Evolutionary conservation across 2,888 invertebrate genomes (phyloP).

Genomic region (Metalampra italica): DNA sequence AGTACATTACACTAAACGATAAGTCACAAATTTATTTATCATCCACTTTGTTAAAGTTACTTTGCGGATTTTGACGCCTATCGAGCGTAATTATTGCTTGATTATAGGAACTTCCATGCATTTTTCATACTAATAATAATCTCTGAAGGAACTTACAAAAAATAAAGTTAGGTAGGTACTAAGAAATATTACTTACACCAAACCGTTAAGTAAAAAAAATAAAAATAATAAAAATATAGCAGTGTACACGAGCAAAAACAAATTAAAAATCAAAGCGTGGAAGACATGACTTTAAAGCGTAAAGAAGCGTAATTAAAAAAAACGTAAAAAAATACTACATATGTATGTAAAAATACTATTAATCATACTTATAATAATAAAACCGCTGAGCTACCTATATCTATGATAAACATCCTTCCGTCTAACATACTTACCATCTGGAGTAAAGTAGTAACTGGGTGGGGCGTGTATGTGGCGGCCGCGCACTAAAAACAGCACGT

Average conservation of each 20-base stretch:
- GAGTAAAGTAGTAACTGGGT: slow-evolving; percentile 69
- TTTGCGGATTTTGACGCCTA: too few species aligned
- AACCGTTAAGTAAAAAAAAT: neutral
- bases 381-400: slow-evolving; percentile 56
- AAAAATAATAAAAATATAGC: neutral
- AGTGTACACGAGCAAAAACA: neutral
- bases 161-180: neutral
- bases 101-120: too few species aligned
- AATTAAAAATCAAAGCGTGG: too few species aligned
- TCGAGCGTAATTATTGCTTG: too few species aligned
- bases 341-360: neutral
- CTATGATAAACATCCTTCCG: slow-evolving; percentile 69
- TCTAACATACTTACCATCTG: slow-evolving; percentile 70
- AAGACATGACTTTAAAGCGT: neutral
- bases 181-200: neutral
- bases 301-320: too few species aligned
- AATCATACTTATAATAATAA: slow-evolving; percentile 4
- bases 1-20: too few species aligned
- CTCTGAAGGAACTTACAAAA: neutral
- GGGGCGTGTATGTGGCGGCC: slow-evolving; percentile 69
- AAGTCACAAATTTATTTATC: too few species aligned
- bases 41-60: too few species aligned
- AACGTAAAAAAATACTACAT: neutral
- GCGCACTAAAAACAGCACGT: slow-evolving; percentile 65
- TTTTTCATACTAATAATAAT: too few species aligned